These are phyloP conservation scores for Sebastes ruberrimus DNA, from an alignment of 2,797 vertebrate species.

Conservation along the genomic window DNA sequence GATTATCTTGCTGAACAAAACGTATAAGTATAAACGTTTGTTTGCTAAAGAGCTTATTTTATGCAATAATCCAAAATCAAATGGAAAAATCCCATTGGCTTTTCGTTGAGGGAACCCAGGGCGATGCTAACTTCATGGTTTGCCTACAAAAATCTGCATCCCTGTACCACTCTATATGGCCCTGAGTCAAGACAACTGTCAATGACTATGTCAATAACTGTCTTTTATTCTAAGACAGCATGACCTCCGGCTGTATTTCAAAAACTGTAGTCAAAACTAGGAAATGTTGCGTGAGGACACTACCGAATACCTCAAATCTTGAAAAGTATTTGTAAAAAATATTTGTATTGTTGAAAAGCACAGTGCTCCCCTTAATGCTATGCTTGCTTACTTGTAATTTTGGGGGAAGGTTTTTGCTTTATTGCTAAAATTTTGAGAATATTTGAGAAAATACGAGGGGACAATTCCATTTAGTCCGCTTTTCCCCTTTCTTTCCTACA, in stretches of 20 bases:
- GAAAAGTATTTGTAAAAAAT: background rate
- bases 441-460: accelerated
- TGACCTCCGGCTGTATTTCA: background rate
- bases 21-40: accelerated
- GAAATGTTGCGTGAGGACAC: background rate
- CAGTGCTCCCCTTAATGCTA: background rate
- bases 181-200: too few relatives aligned
- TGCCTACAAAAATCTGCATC: too few relatives aligned
- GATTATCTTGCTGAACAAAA: too few relatives aligned
- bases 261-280: background rate
- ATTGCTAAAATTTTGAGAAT: background rate
- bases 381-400: background rate
- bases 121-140: too few relatives aligned
- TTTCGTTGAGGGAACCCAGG: too few relatives aligned
- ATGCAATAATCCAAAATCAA: too few relatives aligned
- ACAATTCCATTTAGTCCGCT: background rate
- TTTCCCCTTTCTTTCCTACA: background rate
- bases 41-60: too few relatives aligned
- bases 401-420: background rate
- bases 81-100: too few relatives aligned
- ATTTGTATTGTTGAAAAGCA: background rate
- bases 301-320: background rate
- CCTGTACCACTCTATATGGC: too few relatives aligned
- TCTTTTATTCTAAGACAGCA: background rate
- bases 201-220: too few relatives aligned